These are phyloP conservation scores for Muscicapa comitata DNA, from an alignment of 2,797 vertebrate species.

Conservation along the genomic window DNA sequence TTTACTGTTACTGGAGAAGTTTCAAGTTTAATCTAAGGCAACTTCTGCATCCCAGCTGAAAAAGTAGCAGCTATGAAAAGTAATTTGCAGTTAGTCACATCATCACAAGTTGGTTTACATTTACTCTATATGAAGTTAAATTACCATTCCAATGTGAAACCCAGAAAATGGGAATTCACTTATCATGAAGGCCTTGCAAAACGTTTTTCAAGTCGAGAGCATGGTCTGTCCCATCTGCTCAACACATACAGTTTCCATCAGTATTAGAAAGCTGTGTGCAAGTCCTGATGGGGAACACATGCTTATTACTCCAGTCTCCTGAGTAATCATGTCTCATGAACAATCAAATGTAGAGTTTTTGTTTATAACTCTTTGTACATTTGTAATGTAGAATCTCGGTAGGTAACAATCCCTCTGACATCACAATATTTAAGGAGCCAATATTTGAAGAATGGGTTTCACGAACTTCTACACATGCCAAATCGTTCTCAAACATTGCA, in stretches of 20 bases:
- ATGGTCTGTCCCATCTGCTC: neutral
- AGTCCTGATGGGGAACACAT: neutral
- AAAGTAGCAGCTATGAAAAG: constrained; percentile 62
- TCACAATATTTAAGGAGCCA: neutral
- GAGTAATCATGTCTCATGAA: neutral
- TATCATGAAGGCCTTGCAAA: neutral
- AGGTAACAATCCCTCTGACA: neutral
- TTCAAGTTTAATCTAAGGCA: constrained; percentile 44
- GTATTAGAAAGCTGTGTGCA: neutral
- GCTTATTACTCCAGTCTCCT: neutral
- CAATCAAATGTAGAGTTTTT: neutral
- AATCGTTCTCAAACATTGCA: neutral
- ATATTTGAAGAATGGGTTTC: neutral
- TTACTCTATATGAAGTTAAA: neutral
- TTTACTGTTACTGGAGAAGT: constrained; percentile 17
- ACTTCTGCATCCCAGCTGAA: constrained; percentile 45
- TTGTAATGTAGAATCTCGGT: neutral
- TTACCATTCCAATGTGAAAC: neutral
- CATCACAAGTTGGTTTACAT: constrained; percentile 27
- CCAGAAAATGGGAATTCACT: neutral
- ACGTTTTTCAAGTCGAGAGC: neutral
- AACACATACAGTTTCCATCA: neutral
- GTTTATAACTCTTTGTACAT: neutral
- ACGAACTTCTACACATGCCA: neutral
- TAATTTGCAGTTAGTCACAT: constrained; percentile 61